Evolutionary conservation across 1,140 invertebrate genomes (phyloP).

Genomic region (Macrobrachium rosenbergii): DNA sequence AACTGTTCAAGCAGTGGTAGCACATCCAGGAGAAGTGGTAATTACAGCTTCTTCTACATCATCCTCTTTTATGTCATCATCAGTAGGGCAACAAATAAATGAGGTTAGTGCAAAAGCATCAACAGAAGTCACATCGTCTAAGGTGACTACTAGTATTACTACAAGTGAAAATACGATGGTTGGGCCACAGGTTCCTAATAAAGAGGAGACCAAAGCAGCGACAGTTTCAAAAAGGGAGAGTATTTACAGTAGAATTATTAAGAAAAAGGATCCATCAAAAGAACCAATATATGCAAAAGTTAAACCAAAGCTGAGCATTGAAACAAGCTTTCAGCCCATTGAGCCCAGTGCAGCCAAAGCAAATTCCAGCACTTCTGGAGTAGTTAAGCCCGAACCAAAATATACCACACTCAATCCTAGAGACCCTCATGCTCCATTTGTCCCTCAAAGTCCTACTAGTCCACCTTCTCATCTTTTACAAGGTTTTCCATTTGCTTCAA

Average conservation of each 20-base stretch:
- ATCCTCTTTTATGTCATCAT: too few species aligned
- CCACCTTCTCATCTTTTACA: constrained; percentile 10
- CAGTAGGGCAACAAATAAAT: too few species aligned
- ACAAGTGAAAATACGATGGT: neutral
- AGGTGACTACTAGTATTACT: neutral
- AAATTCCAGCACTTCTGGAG: constrained; percentile 21
- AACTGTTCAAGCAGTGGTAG: neutral
- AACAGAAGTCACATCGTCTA: neutral
- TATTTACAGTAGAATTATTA: constrained; percentile 65
- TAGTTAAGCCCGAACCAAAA: constrained; percentile 65
- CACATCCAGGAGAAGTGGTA: too few species aligned
- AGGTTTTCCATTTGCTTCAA: neutral
- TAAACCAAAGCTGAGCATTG: constrained; percentile 62
- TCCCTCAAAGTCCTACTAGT: constrained; percentile 48
- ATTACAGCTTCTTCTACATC: too few species aligned
- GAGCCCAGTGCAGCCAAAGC: constrained; percentile 49
- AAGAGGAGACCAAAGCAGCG: neutral
- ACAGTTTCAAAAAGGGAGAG: constrained; percentile 60
- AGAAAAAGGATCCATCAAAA: constrained; percentile 47
- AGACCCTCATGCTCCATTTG: constrained; percentile 35
- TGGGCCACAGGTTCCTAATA: constrained; percentile 4
- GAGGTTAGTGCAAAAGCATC: neutral
- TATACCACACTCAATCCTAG: constrained; percentile 61
- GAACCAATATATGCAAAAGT: constrained; percentile 65
- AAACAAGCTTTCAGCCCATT: constrained; percentile 65